Percentiles rank a stretch among this genome's conserved stretches.
Conservation (phyloP, 1,140 invertebrate genomes). For the Apis mellifera region DNA sequence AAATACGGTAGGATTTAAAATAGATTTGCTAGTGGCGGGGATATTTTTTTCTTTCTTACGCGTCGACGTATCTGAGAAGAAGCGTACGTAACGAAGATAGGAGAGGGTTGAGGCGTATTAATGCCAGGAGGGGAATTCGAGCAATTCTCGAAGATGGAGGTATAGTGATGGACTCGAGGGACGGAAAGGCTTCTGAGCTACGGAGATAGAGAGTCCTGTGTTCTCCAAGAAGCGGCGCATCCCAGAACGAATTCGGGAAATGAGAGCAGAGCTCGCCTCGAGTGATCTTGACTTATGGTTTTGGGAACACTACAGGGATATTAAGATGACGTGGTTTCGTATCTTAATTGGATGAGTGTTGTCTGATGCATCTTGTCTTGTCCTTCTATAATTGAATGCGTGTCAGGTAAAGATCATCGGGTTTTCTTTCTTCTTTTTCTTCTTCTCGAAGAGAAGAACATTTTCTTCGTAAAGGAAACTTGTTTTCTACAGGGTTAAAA, state of each 20-base stretch:
- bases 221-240: constrained; percentile 4
- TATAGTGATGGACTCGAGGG: constrained; percentile 8
- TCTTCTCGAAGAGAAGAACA: too few relatives aligned
- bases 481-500: too few relatives aligned
- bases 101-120: constrained; percentile 29
- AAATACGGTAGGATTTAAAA: constrained; percentile 59
- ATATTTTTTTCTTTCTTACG: constrained; percentile 25
- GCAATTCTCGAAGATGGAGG: not conserved
- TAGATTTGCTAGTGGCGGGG: constrained; percentile 56
- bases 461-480: too few relatives aligned
- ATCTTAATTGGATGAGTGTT: not conserved
- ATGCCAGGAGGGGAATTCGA: constrained; percentile 23
- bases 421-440: too few relatives aligned
- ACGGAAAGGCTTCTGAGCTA: constrained; percentile 46
- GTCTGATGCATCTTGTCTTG: not conserved
- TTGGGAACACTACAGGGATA: not conserved
- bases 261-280: not conserved
- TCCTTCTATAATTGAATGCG: too few relatives aligned
- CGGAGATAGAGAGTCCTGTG: constrained; percentile 43
- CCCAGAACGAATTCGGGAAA: constrained; percentile 37
- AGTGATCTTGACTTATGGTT: constrained; percentile 40
- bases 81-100: constrained; percentile 40
- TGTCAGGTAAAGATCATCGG: too few relatives aligned
- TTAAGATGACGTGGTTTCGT: not conserved
- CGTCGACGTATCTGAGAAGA: constrained; percentile 52